A percentile compares a stretch with the other conserved stretches of the same genome.
phyloP scores from a whole-genome alignment of 2,113 vertebrate genomes.

The Coryphaenoides rupestris region DNA sequence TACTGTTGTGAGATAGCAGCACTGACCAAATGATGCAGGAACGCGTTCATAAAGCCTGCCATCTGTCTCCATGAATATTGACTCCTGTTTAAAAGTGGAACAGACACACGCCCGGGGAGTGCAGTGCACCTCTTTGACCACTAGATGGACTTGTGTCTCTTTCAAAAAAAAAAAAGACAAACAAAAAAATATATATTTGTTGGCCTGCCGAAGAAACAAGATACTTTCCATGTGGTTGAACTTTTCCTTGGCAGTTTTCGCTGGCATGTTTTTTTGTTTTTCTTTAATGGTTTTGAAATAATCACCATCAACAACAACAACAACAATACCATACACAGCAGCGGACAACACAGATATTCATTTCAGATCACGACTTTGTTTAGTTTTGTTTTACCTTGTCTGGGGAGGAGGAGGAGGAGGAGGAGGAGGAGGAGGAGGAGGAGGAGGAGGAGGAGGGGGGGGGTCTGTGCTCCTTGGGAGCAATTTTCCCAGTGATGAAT shows the following conservation, averaged over 20 bases:
- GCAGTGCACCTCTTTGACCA: constrained; percentile 64
- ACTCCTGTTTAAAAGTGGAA: no score
- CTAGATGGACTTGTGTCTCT: constrained; percentile 68
- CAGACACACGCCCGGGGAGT: constrained; percentile 11
- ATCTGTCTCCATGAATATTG: no score
- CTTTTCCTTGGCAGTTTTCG: background rate
- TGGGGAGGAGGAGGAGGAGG: constrained; percentile 4
- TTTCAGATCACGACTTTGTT: constrained; percentile 62
- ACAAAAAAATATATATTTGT: background rate
- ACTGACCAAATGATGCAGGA: no score
- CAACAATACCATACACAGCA: constrained; percentile 5
- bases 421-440: background rate
- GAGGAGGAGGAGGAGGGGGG: no score
- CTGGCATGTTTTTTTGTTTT: background rate
- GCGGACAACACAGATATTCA: constrained; percentile 58
- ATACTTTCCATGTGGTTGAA: background rate
- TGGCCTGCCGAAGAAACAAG: background rate
- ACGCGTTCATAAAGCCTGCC: no score
- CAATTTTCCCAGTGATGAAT: constrained; percentile 69
- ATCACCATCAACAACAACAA: no score
- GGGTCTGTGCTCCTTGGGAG: constrained; percentile 60
- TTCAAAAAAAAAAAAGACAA: constrained; percentile 31
- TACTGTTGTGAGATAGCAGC: no score
- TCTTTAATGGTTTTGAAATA: background rate
- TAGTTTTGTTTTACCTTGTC: constrained; percentile 67